Evolutionary conservation across 2,113 vertebrate species (phyloP).

Genomic region (Coptodon bakossiorum): DNA sequence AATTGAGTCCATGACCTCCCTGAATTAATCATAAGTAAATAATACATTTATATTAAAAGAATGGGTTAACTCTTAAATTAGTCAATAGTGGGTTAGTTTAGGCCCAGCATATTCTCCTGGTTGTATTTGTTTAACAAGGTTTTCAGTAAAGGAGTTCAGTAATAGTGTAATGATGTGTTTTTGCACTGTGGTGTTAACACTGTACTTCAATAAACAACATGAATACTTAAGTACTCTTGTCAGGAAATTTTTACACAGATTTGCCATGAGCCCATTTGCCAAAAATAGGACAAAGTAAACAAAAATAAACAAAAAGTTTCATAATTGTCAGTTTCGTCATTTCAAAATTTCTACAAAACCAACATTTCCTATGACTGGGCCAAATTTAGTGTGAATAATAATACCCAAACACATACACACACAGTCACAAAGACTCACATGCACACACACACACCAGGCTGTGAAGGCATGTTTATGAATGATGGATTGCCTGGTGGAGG

Average conservation of each 20-base stretch:
- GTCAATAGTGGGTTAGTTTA: background rate
- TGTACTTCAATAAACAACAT: background rate
- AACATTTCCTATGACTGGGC: accelerated
- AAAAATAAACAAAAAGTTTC: background rate
- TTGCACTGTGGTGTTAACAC: background rate
- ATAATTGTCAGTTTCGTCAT: accelerated
- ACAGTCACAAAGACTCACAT: background rate
- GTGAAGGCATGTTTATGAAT: conserved; percentile 43
- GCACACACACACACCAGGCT: background rate
- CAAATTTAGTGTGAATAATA: background rate
- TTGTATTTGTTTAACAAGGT: background rate
- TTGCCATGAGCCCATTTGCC: background rate
- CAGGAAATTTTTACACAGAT: background rate
- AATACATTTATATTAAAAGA: background rate
- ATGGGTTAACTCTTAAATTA: background rate
- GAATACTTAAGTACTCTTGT: background rate
- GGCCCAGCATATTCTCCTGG: background rate
- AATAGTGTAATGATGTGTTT: background rate
- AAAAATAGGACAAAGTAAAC: background rate
- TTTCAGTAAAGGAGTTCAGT: background rate
- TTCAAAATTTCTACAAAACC: background rate
- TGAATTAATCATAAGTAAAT: background rate
- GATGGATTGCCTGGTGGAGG: conserved; percentile 30
- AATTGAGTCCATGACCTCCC: background rate
- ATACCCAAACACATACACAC: background rate